A percentile compares a stretch with the other conserved stretches of the same genome.
Conservation (phyloP, 1,140 invertebrate genomes). For the Drosophila simulans region DNA sequence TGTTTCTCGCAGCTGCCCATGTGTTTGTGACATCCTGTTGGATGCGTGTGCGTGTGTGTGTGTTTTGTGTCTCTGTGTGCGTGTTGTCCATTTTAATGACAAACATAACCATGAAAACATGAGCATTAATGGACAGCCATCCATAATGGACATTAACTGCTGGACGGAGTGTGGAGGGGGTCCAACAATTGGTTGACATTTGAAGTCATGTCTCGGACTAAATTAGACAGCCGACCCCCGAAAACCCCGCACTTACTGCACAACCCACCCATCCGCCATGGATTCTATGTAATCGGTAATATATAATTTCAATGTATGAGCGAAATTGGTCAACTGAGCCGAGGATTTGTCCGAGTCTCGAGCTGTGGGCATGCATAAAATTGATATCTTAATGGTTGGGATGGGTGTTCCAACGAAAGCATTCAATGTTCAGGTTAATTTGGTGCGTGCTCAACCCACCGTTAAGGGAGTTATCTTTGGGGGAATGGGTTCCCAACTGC, state of each 20-base stretch:
- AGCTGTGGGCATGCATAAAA: constrained; percentile 68
- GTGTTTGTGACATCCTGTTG: constrained; percentile 31
- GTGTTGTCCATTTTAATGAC: constrained; percentile 62
- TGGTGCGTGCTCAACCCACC: constrained; percentile 46
- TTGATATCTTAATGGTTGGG: constrained; percentile 58
- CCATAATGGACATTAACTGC: constrained; percentile 58
- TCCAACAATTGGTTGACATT: constrained; percentile 54
- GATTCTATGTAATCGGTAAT: constrained; percentile 49
- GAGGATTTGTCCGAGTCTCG: constrained; percentile 49
- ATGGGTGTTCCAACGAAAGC: constrained; percentile 5
- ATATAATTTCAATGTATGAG: constrained; percentile 62
- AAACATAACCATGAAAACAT: constrained; percentile 64
- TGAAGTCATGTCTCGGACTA: constrained; percentile 58
- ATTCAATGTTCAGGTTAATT: constrained; percentile 51
- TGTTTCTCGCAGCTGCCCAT: constrained; percentile 14
- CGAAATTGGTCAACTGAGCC: constrained; percentile 38
- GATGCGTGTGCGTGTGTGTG: constrained; percentile 18
- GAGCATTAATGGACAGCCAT: constrained; percentile 65
- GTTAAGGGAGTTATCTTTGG: constrained; percentile 43
- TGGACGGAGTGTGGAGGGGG: neutral
- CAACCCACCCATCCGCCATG: constrained; percentile 15
- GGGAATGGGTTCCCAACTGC: constrained; percentile 14
- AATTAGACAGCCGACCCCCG: constrained; percentile 44
- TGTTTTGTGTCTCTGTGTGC: constrained; percentile 29
- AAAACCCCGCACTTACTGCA: constrained; percentile 5